phyloP scores from a whole-genome alignment of 2,113 vertebrate species.

The Equus quagga region DNA sequence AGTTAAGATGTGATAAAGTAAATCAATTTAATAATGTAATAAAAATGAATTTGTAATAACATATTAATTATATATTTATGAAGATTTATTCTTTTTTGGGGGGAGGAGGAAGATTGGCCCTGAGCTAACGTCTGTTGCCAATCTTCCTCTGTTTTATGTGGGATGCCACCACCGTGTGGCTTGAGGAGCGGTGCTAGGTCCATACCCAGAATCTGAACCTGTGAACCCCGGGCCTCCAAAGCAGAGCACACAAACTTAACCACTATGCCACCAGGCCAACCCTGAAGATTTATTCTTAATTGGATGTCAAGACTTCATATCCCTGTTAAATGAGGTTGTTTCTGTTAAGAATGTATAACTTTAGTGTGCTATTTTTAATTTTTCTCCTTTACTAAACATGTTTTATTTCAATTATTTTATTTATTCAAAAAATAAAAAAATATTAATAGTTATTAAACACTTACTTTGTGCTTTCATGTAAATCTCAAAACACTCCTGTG shows the following conservation, averaged over 20 bases:
- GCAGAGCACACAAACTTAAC: too few species aligned
- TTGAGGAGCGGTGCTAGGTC: too few species aligned
- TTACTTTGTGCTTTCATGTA: not conserved
- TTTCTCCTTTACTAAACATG: not conserved
- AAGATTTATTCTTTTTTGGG: not conserved
- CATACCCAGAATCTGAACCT: too few species aligned
- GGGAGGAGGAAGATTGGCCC: too few species aligned
- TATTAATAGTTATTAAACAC: constrained; percentile 23
- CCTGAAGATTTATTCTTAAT: constrained; percentile 1
- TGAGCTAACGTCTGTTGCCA: too few species aligned
- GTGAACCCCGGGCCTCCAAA: too few species aligned
- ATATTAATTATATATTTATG: constrained; percentile 3
- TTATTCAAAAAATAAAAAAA: constrained; percentile 32
- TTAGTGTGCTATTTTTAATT: not conserved
- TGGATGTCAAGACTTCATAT: constrained; percentile 9
- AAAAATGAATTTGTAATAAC: not conserved
- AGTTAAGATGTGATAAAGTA: not conserved
- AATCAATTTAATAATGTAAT: not conserved
- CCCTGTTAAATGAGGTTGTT: not conserved
- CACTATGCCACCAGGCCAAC: too few species aligned
- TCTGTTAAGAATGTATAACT: constrained; percentile 15
- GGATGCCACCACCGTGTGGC: too few species aligned
- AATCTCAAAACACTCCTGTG: not conserved
- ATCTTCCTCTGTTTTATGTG: too few species aligned
- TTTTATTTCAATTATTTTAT: not conserved